Percentiles rank a stretch among this genome's conserved stretches.
phyloP scores from a whole-genome alignment of 2,888 invertebrate species.

The Sarcophaga variegata region DNA sequence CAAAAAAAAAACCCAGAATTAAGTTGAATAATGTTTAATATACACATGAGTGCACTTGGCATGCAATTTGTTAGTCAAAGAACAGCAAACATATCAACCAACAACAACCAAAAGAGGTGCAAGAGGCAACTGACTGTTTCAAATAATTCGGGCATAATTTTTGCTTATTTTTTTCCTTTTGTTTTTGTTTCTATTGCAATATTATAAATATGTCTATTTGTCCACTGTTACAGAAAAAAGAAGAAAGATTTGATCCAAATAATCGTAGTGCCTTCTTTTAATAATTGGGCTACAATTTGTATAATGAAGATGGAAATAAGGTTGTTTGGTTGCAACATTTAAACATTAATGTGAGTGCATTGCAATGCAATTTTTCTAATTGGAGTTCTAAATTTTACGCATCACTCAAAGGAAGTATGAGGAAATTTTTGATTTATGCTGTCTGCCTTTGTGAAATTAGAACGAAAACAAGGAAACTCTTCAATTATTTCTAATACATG shows the following conservation, averaged over 20 bases:
- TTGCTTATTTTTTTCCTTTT: background rate
- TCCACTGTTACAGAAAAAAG: background rate
- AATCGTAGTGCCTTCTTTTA: constrained; percentile 15
- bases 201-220: constrained; percentile 41
- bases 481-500: no score
- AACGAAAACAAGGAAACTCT: no score
- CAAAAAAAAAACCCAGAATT: background rate
- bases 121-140: constrained; percentile 37
- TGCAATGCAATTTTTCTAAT: background rate
- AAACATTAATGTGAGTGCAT: background rate
- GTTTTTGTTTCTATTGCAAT: constrained; percentile 17
- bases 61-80: constrained; percentile 63
- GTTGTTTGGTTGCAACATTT: background rate
- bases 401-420: background rate
- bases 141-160: constrained; percentile 46
- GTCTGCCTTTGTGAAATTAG: no score
- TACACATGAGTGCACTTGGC: constrained; percentile 66
- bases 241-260: constrained; percentile 43
- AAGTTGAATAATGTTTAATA: constrained; percentile 58
- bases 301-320: constrained; percentile 46
- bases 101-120: background rate
- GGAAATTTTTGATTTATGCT: background rate
- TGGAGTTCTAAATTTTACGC: background rate
- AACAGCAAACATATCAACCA: constrained; percentile 25
- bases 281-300: constrained; percentile 48